Base-by-base conservation (phyloP, 2,888 invertebrate species). In the Ennomos erosarius region DNA sequence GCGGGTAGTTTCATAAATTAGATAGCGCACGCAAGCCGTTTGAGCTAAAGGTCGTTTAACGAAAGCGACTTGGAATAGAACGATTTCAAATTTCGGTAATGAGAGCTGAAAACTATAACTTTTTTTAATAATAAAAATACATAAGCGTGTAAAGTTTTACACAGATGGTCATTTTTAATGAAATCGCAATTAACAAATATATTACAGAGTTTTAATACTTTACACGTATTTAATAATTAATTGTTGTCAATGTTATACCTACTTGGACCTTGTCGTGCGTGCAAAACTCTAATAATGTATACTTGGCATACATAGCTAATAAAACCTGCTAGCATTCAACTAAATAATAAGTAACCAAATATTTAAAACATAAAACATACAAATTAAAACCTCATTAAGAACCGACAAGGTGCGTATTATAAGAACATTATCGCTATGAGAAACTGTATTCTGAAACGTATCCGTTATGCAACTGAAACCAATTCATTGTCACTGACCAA, bases 401-500 rank as follows among this genome's bases (percentile, higher is more conserved):
- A 26, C 13, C 45, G 11, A 12, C 35, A 53, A 44, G 34, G 42
- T 43, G 50, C 47, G 59, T 43, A 40, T 38, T 39, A 53, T 37
- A 58, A 47, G 52, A 58, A 47, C 44, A 49, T 44, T 26, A 52
- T 34, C 48, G 45, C 48, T 56, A 60, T 57, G 55, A 64, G 61
- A 66, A 63, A 61, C 61, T 47, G 51, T 55, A 60, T 48, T 33
- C 47, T 36, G 50, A 60, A 49, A 37, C 34, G 37, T 48, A 58
- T 57, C 49, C 55, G 55, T 87, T 87, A 79, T 83, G 78, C 82
- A 87, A 86, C 81, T 85, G 85, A 80, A 80, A 84, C 87, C 84
- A 88, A 90, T 90, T 85, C 84, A 85, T 86, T 90, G 89, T 85
- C 90, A 89, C 85, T 87, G 89, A 84, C 87, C 88, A 87, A 78